These are phyloP conservation scores for Berghia stephanieae DNA, from an alignment of 1,140 invertebrate species.

Conservation along the genomic window DNA sequence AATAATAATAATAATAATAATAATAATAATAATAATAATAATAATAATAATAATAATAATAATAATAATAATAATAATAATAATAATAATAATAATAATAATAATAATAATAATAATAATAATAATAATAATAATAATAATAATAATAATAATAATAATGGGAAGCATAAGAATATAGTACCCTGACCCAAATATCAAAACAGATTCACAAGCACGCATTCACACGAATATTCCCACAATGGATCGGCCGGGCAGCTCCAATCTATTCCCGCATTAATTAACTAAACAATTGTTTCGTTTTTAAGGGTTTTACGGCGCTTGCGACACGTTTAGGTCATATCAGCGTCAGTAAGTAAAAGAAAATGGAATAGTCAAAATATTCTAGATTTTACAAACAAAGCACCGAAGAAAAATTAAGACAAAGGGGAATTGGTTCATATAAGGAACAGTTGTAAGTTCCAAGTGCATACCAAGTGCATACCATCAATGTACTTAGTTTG, in stretches of 20 bases:
- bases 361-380: too few species aligned
- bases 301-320: too few species aligned
- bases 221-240: background rate
- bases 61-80: background rate
- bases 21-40: background rate
- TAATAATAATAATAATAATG: background rate
- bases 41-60: background rate
- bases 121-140: background rate
- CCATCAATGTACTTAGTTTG: too few species aligned
- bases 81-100: background rate
- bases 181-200: background rate
- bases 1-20: background rate
- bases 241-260: too few species aligned
- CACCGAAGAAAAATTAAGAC: too few species aligned
- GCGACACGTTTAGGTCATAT: too few species aligned
- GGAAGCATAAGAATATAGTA: background rate
- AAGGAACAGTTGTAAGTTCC: background rate
- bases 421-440: too few species aligned
- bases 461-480: background rate
- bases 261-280: background rate
- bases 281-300: background rate
- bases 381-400: too few species aligned
- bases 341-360: too few species aligned
- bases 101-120: background rate
- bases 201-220: conserved; percentile 5